phyloP scores from a whole-genome alignment of 2,888 invertebrate genomes.

The Hanleya hanleyi region DNA sequence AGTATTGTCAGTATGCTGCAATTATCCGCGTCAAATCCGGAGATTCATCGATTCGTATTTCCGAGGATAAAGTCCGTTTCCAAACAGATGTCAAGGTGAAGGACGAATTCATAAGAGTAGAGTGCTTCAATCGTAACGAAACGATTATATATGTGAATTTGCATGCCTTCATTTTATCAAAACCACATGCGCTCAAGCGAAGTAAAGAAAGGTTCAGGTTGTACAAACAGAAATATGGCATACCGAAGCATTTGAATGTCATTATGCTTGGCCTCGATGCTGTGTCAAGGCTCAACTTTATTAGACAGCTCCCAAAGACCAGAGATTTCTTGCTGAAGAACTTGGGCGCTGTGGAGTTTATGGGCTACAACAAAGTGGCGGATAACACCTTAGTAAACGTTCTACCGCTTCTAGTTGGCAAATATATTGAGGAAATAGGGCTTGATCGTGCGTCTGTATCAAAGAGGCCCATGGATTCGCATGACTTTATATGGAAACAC shows the following conservation, averaged over 20 bases:
- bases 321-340: constrained; percentile 77
- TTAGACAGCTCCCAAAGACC: constrained; percentile 85
- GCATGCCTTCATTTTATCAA: constrained; percentile 38
- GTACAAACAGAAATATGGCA: no score
- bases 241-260: constrained; percentile 79
- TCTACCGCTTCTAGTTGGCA: constrained; percentile 81
- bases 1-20: not conserved
- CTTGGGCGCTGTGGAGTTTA: constrained; percentile 82
- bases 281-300: constrained; percentile 87
- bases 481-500: constrained; percentile 89
- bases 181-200: not conserved
- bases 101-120: constrained; percentile 30
- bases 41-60: not conserved
- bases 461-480: constrained; percentile 46
- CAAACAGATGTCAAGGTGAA: not conserved
- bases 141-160: constrained; percentile 40
- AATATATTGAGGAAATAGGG: constrained; percentile 41
- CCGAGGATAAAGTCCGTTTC: not conserved
- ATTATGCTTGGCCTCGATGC: constrained; percentile 88
- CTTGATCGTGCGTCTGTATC: constrained; percentile 43
- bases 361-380: constrained; percentile 93
- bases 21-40: not conserved
- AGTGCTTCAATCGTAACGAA: constrained; percentile 30
- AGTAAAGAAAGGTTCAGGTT: not conserved
- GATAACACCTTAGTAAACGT: constrained; percentile 96